Base-by-base conservation (phyloP, 2,888 invertebrate species). In the Callinectes sapidus region DNA sequence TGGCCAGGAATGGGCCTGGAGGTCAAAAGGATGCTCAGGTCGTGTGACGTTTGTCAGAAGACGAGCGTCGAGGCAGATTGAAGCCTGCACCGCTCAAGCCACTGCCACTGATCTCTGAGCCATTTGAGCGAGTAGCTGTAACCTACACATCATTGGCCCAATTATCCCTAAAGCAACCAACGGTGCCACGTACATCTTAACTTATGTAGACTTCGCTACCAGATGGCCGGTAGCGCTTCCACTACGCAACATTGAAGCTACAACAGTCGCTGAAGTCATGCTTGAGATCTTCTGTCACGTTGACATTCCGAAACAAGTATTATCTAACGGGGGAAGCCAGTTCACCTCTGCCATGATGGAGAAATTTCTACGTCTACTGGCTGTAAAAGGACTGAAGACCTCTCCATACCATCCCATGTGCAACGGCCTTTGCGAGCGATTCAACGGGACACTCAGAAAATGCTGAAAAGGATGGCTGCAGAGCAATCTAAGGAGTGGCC, bases 401-500 rank as follows among this genome's bases (percentile, higher is more conserved):
- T 61, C 89, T 10, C 10, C 89, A 2, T 89, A 66, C 42, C 89
- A 89, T 23, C 89, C 89, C 89, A 89, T 89, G 66, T 89, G 89
- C 48, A 87, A 87, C 28, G 42, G 87, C 10, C 23, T 42, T 2
- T 35, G 39, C 13, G 87, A 54, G 23, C 42, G 39, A 10, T 87
- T 87, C 23, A 87, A 87, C 39, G 87, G 87, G 8, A 87, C 87
- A 3, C 87, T 87, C 16, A 85, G 54, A 39, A 48, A 61, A 87
- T 87, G 87, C 32, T 87, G 14, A 13, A 42, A 16, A 35, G 88
- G n/a, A 77, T 89, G 66, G 28, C 55, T 16, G 89, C 48, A 23
- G 88, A 77, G n/a, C 54, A 28, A n/a, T 32, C 88, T 6, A 42
- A 61, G 39, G 77, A 48, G 61, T 81, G 88, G 91, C 48, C 66